Conservation (phyloP, 1,140 invertebrate genomes). For the Drosophila parvula region DNA sequence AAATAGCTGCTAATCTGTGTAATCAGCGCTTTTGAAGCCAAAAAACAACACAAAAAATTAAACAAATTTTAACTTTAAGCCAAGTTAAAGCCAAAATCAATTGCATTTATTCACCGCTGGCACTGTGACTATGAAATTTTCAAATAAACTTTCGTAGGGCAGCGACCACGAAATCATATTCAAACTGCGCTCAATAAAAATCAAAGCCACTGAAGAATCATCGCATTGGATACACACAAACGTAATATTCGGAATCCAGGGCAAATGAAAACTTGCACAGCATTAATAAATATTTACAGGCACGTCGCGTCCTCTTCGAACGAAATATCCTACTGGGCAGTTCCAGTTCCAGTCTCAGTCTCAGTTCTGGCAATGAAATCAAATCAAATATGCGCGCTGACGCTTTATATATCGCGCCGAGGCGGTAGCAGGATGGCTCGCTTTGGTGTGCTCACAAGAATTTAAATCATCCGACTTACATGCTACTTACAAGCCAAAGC, state of each 20-base stretch:
- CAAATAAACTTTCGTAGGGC: conserved; percentile 16
- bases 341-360: conserved; percentile 15
- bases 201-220: conserved; percentile 55
- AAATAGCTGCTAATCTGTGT: too few relatives aligned
- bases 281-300: conserved; percentile 82
- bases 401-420: conserved; percentile 58
- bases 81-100: conserved; percentile 1
- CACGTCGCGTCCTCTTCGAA: conserved; percentile 68
- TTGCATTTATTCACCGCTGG: not conserved
- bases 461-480: conserved; percentile 81
- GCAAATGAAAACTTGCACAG: conserved; percentile 57
- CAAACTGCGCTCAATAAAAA: conserved; percentile 66
- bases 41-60: not conserved
- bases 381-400: conserved; percentile 80
- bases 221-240: conserved; percentile 48
- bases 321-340: conserved; percentile 48
- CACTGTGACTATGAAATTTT: conserved; percentile 10
- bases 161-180: conserved; percentile 31
- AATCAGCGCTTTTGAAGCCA: not conserved
- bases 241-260: conserved; percentile 9
- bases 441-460: conserved; percentile 74
- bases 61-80: not conserved
- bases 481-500: conserved; percentile 79
- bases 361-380: conserved; percentile 72
- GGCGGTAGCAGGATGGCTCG: conserved; percentile 23